phyloP scores from a whole-genome alignment of 1,140 invertebrate genomes.

The Zaprionus nigranus region DNA sequence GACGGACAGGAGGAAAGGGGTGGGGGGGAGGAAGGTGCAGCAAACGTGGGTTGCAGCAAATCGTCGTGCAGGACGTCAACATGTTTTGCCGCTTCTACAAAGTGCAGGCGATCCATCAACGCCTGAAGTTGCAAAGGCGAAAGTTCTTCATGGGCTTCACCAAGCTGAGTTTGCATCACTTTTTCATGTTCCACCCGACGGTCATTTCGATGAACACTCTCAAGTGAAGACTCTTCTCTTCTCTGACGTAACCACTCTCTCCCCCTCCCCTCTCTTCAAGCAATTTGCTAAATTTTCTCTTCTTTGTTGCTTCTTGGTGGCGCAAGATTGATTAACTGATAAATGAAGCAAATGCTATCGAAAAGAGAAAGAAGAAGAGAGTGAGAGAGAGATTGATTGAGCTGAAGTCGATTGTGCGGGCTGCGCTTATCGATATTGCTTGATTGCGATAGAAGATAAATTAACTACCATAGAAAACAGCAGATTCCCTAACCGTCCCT shows the following conservation, averaged over 20 bases:
- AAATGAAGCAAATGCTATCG: neutral
- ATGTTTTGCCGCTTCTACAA: conserved; percentile 70
- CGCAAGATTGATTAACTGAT: conserved; percentile 4
- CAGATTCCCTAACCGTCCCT: neutral
- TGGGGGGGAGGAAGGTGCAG: neutral
- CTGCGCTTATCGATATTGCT: too few species aligned
- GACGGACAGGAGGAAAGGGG: neutral
- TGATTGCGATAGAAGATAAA: neutral
- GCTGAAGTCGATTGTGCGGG: too few species aligned
- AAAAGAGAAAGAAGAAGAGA: neutral
- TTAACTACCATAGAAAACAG: neutral
- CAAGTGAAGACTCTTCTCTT: neutral
- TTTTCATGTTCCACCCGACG: neutral
- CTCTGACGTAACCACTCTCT: neutral
- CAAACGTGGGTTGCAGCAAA: conserved; percentile 2
- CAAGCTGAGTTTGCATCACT: conserved; percentile 18
- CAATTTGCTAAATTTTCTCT: neutral
- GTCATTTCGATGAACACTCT: too few species aligned
- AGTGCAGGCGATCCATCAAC: conserved; percentile 78
- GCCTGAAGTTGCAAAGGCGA: conserved; percentile 44
- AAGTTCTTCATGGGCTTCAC: neutral
- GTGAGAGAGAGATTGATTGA: neutral
- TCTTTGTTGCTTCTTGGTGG: neutral
- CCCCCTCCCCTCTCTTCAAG: neutral
- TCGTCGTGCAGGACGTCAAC: conserved; percentile 55